Conservation (phyloP, 2,888 invertebrate species). For the Siphlonurus alternatus region DNA sequence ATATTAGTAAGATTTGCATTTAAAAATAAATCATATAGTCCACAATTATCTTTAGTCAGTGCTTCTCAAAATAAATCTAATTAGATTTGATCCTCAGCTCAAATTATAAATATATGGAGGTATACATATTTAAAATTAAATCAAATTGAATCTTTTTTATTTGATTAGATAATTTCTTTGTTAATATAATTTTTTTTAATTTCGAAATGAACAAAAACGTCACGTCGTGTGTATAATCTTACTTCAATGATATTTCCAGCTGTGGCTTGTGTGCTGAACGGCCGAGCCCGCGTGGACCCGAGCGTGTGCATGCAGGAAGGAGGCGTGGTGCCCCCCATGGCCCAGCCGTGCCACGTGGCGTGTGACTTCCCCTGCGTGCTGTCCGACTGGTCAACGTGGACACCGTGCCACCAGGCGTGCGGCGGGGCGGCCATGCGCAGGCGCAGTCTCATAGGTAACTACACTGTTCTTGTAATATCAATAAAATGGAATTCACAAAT, state of each 20-base stretch:
- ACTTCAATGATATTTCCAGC: too few relatives aligned
- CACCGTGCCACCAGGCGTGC: slow-evolving; percentile 26
- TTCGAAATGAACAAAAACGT: too few relatives aligned
- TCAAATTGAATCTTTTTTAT: too few relatives aligned
- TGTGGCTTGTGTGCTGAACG: slow-evolving; percentile 15
- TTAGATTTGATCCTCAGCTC: too few relatives aligned
- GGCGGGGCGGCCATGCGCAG: slow-evolving; percentile 20
- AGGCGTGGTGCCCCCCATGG: slow-evolving; percentile 19
- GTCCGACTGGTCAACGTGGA: slow-evolving; percentile 31
- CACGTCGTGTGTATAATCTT: too few relatives aligned
- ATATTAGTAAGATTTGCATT: too few relatives aligned
- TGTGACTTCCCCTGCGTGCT: slow-evolving; percentile 27
- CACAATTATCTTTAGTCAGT: too few relatives aligned
- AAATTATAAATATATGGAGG: too few relatives aligned
- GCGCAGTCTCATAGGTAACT: slow-evolving; percentile 21
- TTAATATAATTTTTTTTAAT: too few relatives aligned
- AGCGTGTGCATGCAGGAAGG: slow-evolving; percentile 14
- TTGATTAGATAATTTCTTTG: background rate
- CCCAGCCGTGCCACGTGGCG: slow-evolving; percentile 23
- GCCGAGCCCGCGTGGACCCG: slow-evolving; percentile 17
- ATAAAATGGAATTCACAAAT: background rate
- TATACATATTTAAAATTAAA: background rate
- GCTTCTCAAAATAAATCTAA: too few relatives aligned
- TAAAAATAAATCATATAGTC: too few relatives aligned
- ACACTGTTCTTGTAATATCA: slow-evolving; percentile 4